Evolutionary conservation across 2,797 vertebrate genomes (phyloP).

Genomic region (Pristis pectinata): DNA sequence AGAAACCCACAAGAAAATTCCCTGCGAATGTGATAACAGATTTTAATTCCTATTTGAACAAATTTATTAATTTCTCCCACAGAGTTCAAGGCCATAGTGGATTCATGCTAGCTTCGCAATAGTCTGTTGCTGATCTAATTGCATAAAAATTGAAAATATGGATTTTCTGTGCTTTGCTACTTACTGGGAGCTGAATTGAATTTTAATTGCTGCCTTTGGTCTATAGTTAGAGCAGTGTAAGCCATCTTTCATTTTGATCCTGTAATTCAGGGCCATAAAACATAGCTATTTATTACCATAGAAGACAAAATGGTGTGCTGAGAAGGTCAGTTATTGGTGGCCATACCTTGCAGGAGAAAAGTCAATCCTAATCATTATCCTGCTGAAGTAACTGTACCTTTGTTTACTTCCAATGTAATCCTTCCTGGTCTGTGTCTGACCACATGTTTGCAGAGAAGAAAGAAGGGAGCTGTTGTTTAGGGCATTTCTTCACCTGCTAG

Average conservation of each 20-base stretch:
- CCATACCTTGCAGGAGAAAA: background rate
- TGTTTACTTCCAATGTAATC: background rate
- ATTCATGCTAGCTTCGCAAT: background rate
- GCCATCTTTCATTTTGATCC: slow-evolving; percentile 19
- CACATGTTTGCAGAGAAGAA: background rate
- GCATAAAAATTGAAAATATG: slow-evolving; percentile 25
- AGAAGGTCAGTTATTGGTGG: background rate
- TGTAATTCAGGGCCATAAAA: background rate
- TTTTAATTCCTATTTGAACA: background rate
- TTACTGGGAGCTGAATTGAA: background rate
- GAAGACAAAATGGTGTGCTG: background rate
- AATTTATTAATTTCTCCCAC: background rate
- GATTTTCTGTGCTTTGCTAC: slow-evolving; percentile 13
- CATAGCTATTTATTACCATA: background rate
- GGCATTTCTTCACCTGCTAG: background rate
- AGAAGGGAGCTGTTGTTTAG: background rate
- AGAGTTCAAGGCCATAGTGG: background rate
- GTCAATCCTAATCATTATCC: background rate
- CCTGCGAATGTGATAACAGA: background rate
- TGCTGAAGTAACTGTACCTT: background rate
- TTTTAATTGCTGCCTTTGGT: background rate
- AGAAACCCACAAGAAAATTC: background rate
- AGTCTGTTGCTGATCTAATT: background rate
- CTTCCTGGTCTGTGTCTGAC: background rate
- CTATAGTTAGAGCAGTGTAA: background rate